These are phyloP conservation scores for Nicator chloris DNA, from an alignment of 2,113 vertebrate genomes.

Conservation along the genomic window DNA sequence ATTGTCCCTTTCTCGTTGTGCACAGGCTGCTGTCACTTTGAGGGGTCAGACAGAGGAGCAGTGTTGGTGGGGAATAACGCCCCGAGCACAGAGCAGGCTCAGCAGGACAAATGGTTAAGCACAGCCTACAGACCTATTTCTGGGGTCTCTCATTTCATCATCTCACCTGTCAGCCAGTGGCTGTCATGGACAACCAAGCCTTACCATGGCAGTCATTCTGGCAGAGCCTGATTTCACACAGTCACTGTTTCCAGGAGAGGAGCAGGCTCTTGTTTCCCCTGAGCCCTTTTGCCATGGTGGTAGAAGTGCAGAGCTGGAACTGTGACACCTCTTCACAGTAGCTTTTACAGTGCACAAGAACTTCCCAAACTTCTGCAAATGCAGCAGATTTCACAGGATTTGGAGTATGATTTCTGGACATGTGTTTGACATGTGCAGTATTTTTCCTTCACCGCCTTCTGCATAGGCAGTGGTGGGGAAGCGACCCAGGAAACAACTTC, in stretches of 20 bases:
- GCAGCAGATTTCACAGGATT: neutral
- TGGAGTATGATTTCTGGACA: neutral
- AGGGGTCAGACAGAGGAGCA: neutral
- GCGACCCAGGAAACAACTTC: neutral
- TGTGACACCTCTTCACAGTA: neutral
- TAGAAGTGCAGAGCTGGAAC: neutral
- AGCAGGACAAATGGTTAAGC: neutral
- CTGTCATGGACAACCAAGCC: neutral
- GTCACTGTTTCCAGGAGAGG: neutral
- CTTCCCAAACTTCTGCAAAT: neutral
- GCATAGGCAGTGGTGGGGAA: neutral
- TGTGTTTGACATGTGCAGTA: accelerated
- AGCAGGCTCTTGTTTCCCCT: neutral
- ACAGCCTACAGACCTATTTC: neutral
- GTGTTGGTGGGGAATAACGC: neutral
- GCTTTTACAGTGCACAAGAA: neutral
- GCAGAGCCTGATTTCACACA: neutral
- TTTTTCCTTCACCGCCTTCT: neutral
- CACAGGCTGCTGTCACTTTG: neutral
- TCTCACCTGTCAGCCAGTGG: neutral
- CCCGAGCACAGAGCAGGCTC: accelerated
- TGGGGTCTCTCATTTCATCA: neutral
- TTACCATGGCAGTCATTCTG: neutral
- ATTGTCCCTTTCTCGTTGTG: neutral
- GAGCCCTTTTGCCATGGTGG: neutral